Conservation (phyloP, 2,113 vertebrate species). For the Peucedramus taeniatus region DNA sequence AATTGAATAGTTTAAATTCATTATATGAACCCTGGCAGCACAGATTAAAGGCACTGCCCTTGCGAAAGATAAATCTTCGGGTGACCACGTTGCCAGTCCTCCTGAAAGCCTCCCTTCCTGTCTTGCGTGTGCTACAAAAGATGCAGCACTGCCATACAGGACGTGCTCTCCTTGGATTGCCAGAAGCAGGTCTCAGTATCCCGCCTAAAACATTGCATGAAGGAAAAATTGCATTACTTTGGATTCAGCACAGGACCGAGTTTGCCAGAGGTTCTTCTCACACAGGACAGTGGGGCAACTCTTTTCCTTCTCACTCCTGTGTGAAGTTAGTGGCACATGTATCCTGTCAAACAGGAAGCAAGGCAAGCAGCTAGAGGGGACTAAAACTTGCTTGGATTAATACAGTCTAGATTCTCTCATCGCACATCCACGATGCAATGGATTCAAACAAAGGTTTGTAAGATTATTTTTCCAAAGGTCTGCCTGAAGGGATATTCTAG, state of each 20-base stretch:
- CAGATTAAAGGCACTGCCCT: background rate
- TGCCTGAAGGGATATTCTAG: background rate
- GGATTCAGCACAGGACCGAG: background rate
- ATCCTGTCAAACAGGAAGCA: background rate
- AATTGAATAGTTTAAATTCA: background rate
- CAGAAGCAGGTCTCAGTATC: background rate
- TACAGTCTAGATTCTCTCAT: background rate
- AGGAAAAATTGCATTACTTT: background rate
- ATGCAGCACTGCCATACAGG: background rate
- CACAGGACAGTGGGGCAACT: fast-evolving
- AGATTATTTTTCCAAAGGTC: background rate
- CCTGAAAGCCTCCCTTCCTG: background rate
- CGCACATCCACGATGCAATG: fast-evolving
- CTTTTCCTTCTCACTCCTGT: background rate
- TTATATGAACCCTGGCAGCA: background rate
- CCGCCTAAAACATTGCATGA: fast-evolving
- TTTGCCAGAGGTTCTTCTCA: background rate
- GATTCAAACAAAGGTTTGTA: background rate
- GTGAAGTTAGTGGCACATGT: background rate
- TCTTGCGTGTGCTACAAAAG: background rate
- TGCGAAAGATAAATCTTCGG: background rate
- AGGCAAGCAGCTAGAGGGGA: background rate
- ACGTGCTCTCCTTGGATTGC: background rate
- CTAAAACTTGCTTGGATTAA: background rate
- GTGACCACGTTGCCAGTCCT: background rate